A percentile compares a stretch with the other conserved stretches of the same genome.
Evolutionary conservation across 2,888 invertebrate genomes (phyloP).

Genomic region (Aporophyla nigra): DNA sequence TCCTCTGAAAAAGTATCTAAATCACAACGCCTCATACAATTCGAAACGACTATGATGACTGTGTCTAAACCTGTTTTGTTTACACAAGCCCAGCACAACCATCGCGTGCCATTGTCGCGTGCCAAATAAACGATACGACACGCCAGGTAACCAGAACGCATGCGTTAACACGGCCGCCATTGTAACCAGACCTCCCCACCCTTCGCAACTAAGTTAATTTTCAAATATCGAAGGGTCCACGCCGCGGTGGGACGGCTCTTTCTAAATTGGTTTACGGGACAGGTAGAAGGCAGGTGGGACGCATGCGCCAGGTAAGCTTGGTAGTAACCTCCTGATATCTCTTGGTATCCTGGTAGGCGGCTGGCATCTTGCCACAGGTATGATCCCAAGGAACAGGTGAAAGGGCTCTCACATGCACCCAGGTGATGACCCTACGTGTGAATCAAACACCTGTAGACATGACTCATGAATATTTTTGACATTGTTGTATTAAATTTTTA

Average conservation of each 20-base stretch:
- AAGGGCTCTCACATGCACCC: slow-evolving; percentile 77
- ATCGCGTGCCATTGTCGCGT: slow-evolving; percentile 70
- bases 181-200: slow-evolving; percentile 67
- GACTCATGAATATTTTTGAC: slow-evolving; percentile 38
- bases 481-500: slow-evolving; percentile 1
- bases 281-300: slow-evolving; percentile 86
- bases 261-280: slow-evolving; percentile 74
- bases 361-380: slow-evolving; percentile 91
- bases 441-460: slow-evolving; percentile 52
- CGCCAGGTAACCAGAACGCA: slow-evolving; percentile 74
- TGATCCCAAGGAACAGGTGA: slow-evolving; percentile 85
- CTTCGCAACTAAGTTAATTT: slow-evolving; percentile 54
- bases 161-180: slow-evolving; percentile 72
- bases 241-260: slow-evolving; percentile 66
- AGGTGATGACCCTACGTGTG: slow-evolving; percentile 78
- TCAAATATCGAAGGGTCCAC: slow-evolving; percentile 22
- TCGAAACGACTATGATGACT: background rate
- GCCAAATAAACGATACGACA: slow-evolving; percentile 68
- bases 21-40: slow-evolving; percentile 18
- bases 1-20: slow-evolving; percentile 2
- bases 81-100: slow-evolving; percentile 28
- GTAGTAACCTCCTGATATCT: slow-evolving; percentile 74
- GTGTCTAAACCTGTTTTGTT: slow-evolving; percentile 36
- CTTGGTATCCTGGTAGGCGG: slow-evolving; percentile 86
- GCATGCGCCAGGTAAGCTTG: slow-evolving; percentile 87